Percentiles rank a stretch among this genome's conserved stretches.
These are phyloP conservation scores for Periphyllus acericola DNA, from an alignment of 2,888 invertebrate genomes.

Conservation along the genomic window DNA sequence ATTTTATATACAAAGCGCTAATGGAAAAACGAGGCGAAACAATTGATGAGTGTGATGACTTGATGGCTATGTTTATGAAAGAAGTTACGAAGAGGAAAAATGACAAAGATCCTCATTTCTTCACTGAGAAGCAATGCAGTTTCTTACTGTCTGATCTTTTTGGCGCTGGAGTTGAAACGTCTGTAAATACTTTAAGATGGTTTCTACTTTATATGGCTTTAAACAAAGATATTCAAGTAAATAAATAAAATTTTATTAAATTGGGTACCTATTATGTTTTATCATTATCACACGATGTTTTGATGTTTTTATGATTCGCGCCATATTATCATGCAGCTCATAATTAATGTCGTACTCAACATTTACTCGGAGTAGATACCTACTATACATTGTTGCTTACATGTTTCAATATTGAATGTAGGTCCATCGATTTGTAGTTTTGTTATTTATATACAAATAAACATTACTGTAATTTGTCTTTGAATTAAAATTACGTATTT, in stretches of 20 bases:
- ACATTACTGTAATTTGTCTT: no score
- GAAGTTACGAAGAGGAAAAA: slow-evolving; percentile 59
- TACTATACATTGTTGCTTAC: no score
- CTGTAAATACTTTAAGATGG: slow-evolving; percentile 83
- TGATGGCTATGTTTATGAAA: slow-evolving; percentile 62
- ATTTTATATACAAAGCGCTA: slow-evolving; percentile 77
- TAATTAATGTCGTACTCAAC: no score
- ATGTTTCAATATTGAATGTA: no score
- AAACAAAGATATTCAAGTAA: slow-evolving; percentile 75
- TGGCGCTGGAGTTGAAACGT: slow-evolving; percentile 88
- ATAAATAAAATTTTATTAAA: not conserved
- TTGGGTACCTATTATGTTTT: not conserved
- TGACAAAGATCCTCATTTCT: slow-evolving; percentile 69
- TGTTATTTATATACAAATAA: no score
- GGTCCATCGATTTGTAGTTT: no score
- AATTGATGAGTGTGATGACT: slow-evolving; percentile 16
- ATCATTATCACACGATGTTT: not conserved
- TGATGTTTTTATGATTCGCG: not conserved
- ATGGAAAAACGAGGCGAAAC: slow-evolving; percentile 69
- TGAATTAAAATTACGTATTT: no score
- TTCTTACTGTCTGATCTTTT: slow-evolving; percentile 84
- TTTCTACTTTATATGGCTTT: slow-evolving; percentile 81
- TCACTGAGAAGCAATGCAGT: slow-evolving; percentile 76
- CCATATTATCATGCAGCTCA: no score
- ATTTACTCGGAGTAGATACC: no score